phyloP scores from a whole-genome alignment of 2,113 vertebrate genomes.

The Crotalus viridis region DNA sequence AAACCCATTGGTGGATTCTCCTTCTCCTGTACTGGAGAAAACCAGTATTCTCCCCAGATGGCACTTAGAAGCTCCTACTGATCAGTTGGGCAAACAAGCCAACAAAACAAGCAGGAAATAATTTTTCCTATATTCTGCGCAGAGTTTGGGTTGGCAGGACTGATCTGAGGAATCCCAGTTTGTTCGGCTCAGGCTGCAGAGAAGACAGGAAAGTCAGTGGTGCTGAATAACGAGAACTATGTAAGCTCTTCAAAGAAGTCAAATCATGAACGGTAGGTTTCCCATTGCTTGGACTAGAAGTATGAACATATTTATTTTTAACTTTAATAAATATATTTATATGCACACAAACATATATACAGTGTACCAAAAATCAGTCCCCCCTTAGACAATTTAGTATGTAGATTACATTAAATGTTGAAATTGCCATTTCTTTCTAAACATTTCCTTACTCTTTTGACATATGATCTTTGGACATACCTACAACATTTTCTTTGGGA shows the following conservation, averaged over 20 bases:
- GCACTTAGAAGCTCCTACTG: neutral
- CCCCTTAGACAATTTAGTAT: neutral
- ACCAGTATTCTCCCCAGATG: neutral
- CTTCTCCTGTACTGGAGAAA: too few relatives aligned
- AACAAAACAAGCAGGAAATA: neutral
- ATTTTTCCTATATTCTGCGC: neutral
- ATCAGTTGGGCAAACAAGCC: neutral
- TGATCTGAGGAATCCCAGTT: too few relatives aligned
- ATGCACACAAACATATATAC: neutral
- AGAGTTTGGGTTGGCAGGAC: neutral
- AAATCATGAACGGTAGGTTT: neutral
- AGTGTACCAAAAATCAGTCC: neutral
- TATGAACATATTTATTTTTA: neutral
- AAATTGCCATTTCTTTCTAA: neutral
- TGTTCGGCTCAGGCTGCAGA: too few relatives aligned
- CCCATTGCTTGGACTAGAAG: neutral
- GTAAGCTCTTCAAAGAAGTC: too few relatives aligned
- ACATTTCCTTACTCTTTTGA: neutral
- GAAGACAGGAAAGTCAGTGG: too few relatives aligned
- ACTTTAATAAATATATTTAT: neutral
- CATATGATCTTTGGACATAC: neutral
- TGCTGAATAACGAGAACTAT: too few relatives aligned
- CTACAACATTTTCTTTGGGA: neutral
- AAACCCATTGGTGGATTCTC: too few relatives aligned
- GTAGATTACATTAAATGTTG: neutral